These are phyloP conservation scores for Carpatolechia fugitivella DNA, from an alignment of 2,888 invertebrate species.

Conservation along the genomic window DNA sequence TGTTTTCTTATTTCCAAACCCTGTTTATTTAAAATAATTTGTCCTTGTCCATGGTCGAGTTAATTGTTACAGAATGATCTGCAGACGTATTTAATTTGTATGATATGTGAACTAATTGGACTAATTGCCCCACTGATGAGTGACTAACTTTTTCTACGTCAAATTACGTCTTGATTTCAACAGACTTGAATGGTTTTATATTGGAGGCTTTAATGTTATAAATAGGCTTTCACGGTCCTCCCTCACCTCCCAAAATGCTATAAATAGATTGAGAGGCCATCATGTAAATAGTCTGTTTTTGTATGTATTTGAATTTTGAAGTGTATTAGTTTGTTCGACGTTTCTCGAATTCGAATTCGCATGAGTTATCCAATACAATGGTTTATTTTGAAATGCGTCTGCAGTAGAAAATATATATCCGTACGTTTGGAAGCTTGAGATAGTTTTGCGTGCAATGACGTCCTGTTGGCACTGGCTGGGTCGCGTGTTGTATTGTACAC, in stretches of 20 bases:
- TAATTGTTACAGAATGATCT: not conserved
- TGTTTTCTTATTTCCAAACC: too few species aligned
- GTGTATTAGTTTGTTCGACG: too few species aligned
- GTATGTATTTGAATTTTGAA: too few species aligned
- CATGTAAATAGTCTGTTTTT: too few species aligned
- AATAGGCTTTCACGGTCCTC: too few species aligned
- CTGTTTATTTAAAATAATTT: too few species aligned
- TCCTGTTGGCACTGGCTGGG: not conserved
- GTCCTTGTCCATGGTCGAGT: not conserved
- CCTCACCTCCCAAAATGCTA: too few species aligned
- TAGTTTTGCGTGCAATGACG: not conserved
- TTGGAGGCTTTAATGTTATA: too few species aligned
- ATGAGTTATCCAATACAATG: not conserved
- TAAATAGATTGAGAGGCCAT: too few species aligned
- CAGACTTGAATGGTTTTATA: too few species aligned
- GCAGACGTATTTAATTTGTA: not conserved
- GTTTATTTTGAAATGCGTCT: not conserved
- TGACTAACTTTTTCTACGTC: not conserved
- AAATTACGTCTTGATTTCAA: not conserved
- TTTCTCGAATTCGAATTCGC: too few species aligned
- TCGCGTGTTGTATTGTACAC: not conserved
- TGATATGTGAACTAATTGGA: constrained; percentile 4
- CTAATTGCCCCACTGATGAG: not conserved
- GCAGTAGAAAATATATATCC: not conserved
- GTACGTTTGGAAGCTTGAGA: not conserved